Evolutionary conservation across 2,797 vertebrate species (phyloP).

Genomic region (Arnoldichthys spilopterus): DNA sequence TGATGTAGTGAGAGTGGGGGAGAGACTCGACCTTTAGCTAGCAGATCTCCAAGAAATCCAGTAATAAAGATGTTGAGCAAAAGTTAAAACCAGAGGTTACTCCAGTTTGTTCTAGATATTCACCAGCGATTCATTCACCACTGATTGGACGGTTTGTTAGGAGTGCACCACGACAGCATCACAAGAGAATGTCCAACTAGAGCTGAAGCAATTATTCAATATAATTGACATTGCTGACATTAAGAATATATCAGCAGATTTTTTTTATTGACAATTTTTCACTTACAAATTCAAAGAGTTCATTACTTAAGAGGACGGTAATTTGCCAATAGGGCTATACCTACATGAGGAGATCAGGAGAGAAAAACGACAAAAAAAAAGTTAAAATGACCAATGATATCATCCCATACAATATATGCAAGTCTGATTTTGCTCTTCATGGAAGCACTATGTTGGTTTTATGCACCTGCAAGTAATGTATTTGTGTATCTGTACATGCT

Average conservation of each 20-base stretch:
- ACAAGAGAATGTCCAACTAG: neutral
- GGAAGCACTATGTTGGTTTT: neutral
- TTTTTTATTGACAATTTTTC: neutral
- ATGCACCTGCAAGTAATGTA: no score
- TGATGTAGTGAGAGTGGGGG: neutral
- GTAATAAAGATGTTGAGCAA: neutral
- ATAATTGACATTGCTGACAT: no score
- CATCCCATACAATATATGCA: no score
- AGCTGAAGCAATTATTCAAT: neutral
- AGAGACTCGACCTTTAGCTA: neutral
- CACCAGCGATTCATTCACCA: neutral
- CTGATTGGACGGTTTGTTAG: neutral
- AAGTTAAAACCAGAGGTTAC: neutral
- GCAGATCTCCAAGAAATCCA: neutral
- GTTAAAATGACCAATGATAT: no score
- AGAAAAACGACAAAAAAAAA: no score
- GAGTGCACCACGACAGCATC: neutral
- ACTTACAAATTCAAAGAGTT: no score
- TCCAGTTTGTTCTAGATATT: no score
- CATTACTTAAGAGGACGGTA: no score
- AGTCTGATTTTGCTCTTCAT: no score
- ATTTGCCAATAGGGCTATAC: no score
- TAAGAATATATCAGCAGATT: neutral
- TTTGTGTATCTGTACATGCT: no score
- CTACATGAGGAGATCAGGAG: no score